Base-by-base conservation (phyloP, 2,113 vertebrate genomes). In the Sula dactylatra region DNA sequence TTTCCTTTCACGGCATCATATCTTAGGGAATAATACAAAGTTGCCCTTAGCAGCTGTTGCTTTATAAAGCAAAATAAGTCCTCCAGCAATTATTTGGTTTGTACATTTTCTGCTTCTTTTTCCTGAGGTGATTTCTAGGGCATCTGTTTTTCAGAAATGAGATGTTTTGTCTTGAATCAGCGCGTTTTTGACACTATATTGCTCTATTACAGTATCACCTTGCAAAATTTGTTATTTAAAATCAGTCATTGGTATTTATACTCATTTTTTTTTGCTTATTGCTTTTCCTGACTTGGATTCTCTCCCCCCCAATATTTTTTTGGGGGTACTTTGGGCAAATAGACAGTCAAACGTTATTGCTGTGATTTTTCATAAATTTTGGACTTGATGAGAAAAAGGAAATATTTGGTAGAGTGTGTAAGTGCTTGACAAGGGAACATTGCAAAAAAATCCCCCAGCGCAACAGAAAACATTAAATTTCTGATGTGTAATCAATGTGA, bases 151-250 rank as follows among this genome's bases (percentile, higher is more conserved):
- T 58, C 47, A 22, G 14, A 42, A 61, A 17, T 16, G 36, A 72
- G 38, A 22, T 22, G 15, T 40, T 42, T 62, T n/a, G 27, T 15
- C 40, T 50, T 2, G 22, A 42, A 42, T 21, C 36, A 0, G 1
- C 1, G 2, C 4, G 10, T 2, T 79, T 79, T 38, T 40, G 27
- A 18, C 9, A 1, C 34, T 11, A 1, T 21, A 26, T 59, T 27
- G n/a, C 65, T 34, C n/a, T 42, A 4, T 13, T 13, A 3, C 27
- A 8, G 44, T 45, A 18, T 32, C n/a, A 4, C 18, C 27, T 16
- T 15, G 29, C 29, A 7, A 52, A 79, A 26, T 26, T 12, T 34
- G 29, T 7, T 6, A 40, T 79, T 64, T 52, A 40, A 42, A 50
- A 52, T 7, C 29, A 9, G 5, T 50, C 19, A 2, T 40, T 26